Conservation (phyloP, 1,140 invertebrate species). For the Papilio machaon region DNA sequence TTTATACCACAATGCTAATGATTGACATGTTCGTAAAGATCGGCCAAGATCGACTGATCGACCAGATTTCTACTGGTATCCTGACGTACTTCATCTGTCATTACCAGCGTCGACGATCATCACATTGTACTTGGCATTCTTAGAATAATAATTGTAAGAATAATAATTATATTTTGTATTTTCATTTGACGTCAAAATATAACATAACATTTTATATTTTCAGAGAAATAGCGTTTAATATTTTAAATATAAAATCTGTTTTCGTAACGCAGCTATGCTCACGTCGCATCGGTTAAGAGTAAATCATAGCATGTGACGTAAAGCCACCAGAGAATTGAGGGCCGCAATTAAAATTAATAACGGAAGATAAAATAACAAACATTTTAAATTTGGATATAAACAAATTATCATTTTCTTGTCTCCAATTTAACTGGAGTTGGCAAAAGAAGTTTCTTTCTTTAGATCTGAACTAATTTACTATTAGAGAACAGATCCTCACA, state of each 20-base stretch:
- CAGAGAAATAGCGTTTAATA: background rate
- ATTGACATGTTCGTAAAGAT: background rate
- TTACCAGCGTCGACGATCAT: too few species aligned
- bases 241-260: background rate
- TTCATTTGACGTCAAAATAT: background rate
- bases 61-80: background rate
- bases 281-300: constrained; percentile 10
- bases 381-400: background rate
- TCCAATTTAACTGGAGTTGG: background rate
- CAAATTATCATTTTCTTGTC: background rate
- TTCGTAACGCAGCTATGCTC: constrained; percentile 14
- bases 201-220: background rate
- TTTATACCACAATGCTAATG: background rate
- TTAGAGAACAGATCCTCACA: too few species aligned
- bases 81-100: background rate
- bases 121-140: background rate
- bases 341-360: constrained; percentile 19
- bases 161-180: background rate
- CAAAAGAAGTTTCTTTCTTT: background rate
- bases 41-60: background rate
- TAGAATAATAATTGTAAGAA: background rate
- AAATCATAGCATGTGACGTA: constrained; percentile 11
- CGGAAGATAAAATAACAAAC: background rate
- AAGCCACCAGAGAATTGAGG: constrained; percentile 12
- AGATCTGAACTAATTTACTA: background rate